A percentile compares a stretch with the other conserved stretches of the same genome.
These are phyloP conservation scores for Myxocyprinus asiaticus DNA, from an alignment of 2,113 vertebrate species.

Conservation along the genomic window DNA sequence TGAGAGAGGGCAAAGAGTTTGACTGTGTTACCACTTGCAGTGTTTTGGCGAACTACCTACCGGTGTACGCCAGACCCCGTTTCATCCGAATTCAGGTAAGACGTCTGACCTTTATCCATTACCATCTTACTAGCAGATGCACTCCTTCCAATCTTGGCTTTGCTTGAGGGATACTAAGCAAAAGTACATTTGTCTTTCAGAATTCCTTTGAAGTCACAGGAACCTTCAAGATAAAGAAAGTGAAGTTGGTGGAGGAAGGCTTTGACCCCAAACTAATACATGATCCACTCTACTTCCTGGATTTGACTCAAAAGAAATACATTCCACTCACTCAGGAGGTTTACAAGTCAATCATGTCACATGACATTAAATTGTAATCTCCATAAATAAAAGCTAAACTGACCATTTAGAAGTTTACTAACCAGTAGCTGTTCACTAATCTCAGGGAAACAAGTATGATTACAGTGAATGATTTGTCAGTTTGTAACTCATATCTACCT, in stretches of 20 bases:
- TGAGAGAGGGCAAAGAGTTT: conserved; percentile 75
- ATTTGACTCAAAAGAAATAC: conserved; percentile 69
- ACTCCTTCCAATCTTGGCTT: no score
- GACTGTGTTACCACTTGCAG: conserved; percentile 71
- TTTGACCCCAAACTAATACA: conserved; percentile 73
- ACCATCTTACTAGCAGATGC: background rate
- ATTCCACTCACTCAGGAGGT: conserved; percentile 68
- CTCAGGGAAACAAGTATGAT: conserved; percentile 61
- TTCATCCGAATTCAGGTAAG: conserved; percentile 87
- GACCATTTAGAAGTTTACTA: background rate
- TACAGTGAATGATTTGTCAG: background rate
- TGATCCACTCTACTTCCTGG: conserved; percentile 82
- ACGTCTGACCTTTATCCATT: no score
- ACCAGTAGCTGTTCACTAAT: conserved; percentile 56
- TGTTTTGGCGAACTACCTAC: conserved; percentile 72
- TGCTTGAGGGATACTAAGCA: background rate
- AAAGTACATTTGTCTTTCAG: conserved; percentile 63
- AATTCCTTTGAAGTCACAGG: conserved; percentile 79
- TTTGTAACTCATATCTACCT: background rate
- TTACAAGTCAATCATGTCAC: conserved; percentile 66
- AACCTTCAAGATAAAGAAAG: conserved; percentile 88
- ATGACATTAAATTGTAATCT: conserved; percentile 77
- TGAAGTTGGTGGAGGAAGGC: conserved; percentile 81
- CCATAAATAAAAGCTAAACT: background rate
- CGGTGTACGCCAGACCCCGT: conserved; percentile 81